A percentile compares a stretch with the other conserved stretches of the same genome.
Evolutionary conservation across 2,113 vertebrate genomes (phyloP).

Genomic region (Lates calcarifer): DNA sequence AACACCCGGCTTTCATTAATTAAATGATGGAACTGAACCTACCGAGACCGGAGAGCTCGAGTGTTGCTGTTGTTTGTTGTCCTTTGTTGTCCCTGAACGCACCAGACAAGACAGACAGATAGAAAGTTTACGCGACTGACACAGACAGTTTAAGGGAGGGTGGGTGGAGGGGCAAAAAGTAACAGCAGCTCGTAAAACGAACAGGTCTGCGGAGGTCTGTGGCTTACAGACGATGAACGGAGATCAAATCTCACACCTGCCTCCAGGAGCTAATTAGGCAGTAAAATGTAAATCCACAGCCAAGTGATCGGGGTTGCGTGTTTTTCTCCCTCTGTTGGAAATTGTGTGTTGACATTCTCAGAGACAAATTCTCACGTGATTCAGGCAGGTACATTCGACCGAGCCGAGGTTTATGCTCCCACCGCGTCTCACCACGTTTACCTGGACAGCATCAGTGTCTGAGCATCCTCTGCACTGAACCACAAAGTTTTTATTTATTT

Average conservation of each 20-base stretch:
- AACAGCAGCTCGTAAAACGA: constrained; percentile 32
- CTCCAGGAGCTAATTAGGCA: constrained; percentile 3
- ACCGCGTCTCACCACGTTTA: background rate
- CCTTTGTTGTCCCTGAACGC: constrained; percentile 48
- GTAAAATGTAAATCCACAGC: background rate
- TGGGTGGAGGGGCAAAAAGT: background rate
- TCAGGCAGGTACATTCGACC: too few relatives aligned
- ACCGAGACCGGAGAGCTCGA: too few relatives aligned
- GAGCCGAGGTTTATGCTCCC: rapidly evolving
- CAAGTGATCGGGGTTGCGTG: background rate
- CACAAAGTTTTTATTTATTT: background rate
- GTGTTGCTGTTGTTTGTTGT: constrained; percentile 21
- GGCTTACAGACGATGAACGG: background rate
- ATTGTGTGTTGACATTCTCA: background rate
- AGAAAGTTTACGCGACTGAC: constrained; percentile 56
- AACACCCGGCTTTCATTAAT: background rate
- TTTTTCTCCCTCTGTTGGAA: background rate
- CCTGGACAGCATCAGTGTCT: constrained; percentile 4
- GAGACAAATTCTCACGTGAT: background rate
- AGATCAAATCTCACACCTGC: constrained; percentile 30
- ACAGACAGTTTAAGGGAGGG: constrained; percentile 29
- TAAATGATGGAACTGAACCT: background rate
- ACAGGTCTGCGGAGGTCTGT: constrained; percentile 28
- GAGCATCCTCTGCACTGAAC: constrained; percentile 3
- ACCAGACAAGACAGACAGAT: constrained; percentile 43